These are phyloP conservation scores for Syrista parreyssii DNA, from an alignment of 2,888 invertebrate species.

Conservation along the genomic window DNA sequence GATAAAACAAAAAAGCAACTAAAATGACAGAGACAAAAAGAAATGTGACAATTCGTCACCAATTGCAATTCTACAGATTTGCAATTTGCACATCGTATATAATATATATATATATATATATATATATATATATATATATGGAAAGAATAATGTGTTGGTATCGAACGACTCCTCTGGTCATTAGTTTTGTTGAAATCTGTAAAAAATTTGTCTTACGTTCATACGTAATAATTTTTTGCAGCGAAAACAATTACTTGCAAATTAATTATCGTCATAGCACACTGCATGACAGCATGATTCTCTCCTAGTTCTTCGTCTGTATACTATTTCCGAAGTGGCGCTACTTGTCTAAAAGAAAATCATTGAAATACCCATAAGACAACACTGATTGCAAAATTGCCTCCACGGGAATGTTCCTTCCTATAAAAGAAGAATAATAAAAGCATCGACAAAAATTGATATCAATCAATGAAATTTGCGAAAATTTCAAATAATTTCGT, in stretches of 20 bases:
- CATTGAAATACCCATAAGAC: not conserved
- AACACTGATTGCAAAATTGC: not conserved
- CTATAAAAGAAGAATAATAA: not conserved
- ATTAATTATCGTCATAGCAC: not conserved
- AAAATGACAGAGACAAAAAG: no score
- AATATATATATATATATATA: no score
- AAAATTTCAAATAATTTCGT: not conserved
- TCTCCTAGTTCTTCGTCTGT: not conserved
- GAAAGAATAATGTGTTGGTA: not conserved
- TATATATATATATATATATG: no score
- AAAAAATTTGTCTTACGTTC: not conserved
- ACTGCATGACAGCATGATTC: constrained; percentile 15
- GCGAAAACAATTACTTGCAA: not conserved
- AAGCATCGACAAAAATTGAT: not conserved
- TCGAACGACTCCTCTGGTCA: not conserved
- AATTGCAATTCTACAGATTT: no score
- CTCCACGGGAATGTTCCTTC: not conserved
- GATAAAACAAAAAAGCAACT: not conserved
- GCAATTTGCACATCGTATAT: no score
- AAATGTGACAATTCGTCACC: no score
- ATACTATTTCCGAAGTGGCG: constrained; percentile 8
- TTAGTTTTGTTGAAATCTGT: not conserved
- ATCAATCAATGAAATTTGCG: not conserved
- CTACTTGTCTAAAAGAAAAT: constrained; percentile 16
- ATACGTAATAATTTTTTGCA: not conserved